These are phyloP conservation scores for Ichneumon xanthorius DNA, from an alignment of 2,888 invertebrate species.

Conservation along the genomic window DNA sequence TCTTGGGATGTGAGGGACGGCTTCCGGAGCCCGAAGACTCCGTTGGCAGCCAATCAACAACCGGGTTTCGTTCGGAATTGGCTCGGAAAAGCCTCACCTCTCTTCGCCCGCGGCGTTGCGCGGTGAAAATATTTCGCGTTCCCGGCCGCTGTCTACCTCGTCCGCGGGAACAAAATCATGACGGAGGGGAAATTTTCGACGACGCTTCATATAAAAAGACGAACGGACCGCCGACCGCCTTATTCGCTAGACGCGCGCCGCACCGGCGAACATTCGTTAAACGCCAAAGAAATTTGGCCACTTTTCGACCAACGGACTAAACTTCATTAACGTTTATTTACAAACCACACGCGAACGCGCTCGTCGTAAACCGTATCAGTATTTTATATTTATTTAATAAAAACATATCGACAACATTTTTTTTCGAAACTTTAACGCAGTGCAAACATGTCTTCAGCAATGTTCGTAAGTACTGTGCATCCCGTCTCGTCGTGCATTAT, in stretches of 20 bases:
- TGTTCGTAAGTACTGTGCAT: slow-evolving; percentile 77
- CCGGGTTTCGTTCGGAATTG: slow-evolving; percentile 75
- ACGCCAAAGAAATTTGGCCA: slow-evolving; percentile 38
- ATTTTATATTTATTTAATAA: slow-evolving; percentile 33
- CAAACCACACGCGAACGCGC: slow-evolving; percentile 15
- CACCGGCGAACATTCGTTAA: slow-evolving; percentile 14
- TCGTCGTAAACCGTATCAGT: slow-evolving; percentile 51
- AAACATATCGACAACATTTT: slow-evolving; percentile 28
- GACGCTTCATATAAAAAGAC: slow-evolving; percentile 81
- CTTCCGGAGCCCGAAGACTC: slow-evolving; percentile 76
- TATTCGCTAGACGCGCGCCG: slow-evolving; percentile 78
- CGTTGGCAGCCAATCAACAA: slow-evolving; percentile 79
- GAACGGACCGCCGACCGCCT: slow-evolving; percentile 73
- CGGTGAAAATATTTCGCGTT: slow-evolving; percentile 66
- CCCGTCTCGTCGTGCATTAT: neutral
- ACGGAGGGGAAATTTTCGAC: slow-evolving; percentile 59
- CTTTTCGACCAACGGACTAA: neutral
- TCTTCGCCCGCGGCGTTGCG: slow-evolving; percentile 24
- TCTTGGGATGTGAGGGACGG: slow-evolving; percentile 73
- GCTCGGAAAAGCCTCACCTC: slow-evolving; percentile 74
- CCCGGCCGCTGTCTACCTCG: slow-evolving; percentile 48
- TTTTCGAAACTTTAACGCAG: slow-evolving; percentile 38
- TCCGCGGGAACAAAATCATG: slow-evolving; percentile 47
- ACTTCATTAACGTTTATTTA: neutral
- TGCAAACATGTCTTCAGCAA: slow-evolving; percentile 78